phyloP scores from a whole-genome alignment of 2,113 vertebrate species.

The Albula glossodonta region DNA sequence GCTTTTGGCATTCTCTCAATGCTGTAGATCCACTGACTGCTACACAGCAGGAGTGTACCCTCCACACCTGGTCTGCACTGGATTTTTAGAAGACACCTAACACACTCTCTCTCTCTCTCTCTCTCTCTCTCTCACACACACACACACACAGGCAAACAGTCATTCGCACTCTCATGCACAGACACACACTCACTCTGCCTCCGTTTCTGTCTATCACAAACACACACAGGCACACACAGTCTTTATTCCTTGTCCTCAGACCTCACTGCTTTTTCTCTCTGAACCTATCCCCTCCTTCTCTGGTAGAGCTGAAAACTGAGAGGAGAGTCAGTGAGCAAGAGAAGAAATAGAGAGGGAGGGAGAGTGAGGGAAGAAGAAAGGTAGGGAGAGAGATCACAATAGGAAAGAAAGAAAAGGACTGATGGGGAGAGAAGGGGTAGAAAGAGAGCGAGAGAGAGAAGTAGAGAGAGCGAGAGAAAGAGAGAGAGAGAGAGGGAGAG shows the following conservation, averaged over 20 bases:
- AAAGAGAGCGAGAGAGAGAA: background rate
- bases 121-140: background rate
- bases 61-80: background rate
- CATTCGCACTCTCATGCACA: too few species aligned
- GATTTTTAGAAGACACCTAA: background rate
- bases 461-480: constrained; percentile 46
- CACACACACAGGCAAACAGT: background rate
- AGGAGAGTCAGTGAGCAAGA: constrained; percentile 16
- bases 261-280: constrained; percentile 20
- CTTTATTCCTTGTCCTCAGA: background rate
- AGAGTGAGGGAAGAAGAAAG: constrained; percentile 41
- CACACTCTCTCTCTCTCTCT: background rate
- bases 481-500: constrained; percentile 51
- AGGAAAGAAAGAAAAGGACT: too few species aligned
- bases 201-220: too few species aligned
- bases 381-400: constrained; percentile 43
- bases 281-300: background rate
- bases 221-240: background rate
- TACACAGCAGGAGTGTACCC: constrained; percentile 34
- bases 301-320: constrained; percentile 26
- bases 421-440: constrained; percentile 43
- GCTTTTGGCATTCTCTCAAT: constrained; percentile 31
- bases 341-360: constrained; percentile 27
- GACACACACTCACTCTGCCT: too few species aligned
- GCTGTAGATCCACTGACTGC: constrained; percentile 14